phyloP scores from a whole-genome alignment of 2,113 vertebrate genomes.

The Ptychochromis oligacanthus region DNA sequence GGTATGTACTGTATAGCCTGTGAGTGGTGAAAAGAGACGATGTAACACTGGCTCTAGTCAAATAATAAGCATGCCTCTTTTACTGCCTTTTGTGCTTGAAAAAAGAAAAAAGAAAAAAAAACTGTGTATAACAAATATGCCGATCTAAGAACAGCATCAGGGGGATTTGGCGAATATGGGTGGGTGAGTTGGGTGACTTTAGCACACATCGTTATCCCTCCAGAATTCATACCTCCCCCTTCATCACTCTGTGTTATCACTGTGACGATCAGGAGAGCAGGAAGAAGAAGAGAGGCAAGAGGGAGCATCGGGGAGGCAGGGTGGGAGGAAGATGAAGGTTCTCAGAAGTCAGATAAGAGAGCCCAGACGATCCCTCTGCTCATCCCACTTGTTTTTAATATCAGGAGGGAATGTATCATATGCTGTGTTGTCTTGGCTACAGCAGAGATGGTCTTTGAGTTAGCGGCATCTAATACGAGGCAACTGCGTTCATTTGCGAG shows the following conservation, averaged over 20 bases:
- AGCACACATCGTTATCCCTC: slow-evolving; percentile 38
- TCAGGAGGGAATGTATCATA: slow-evolving; percentile 61
- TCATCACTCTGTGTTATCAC: slow-evolving; percentile 47
- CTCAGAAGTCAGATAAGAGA: slow-evolving; percentile 70
- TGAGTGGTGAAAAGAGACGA: not conserved
- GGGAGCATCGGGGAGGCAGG: slow-evolving; percentile 4
- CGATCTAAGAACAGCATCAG: slow-evolving; percentile 60
- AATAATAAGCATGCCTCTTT: slow-evolving; percentile 31
- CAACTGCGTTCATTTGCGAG: slow-evolving; percentile 42
- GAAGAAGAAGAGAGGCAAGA: slow-evolving; percentile 38
- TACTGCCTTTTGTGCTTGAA: not conserved
- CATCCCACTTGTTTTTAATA: slow-evolving; percentile 67
- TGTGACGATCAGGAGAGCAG: slow-evolving; percentile 34
- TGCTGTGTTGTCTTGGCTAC: slow-evolving; percentile 52
- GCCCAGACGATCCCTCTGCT: slow-evolving; percentile 57
- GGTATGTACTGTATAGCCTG: not conserved
- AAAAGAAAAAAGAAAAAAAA: not conserved
- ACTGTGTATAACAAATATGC: slow-evolving; percentile 60
- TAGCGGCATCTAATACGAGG: slow-evolving; percentile 47
- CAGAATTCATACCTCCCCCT: slow-evolving; percentile 33
- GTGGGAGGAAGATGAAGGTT: slow-evolving; percentile 27
- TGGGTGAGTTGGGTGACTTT: slow-evolving; percentile 8
- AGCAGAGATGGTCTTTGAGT: slow-evolving; percentile 62
- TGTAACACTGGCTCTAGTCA: not conserved
- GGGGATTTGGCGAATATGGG: slow-evolving; percentile 34